Percentiles rank a stretch among this genome's conserved stretches.
Evolutionary conservation across 2,113 vertebrate species (phyloP).

Genomic region (Lagopus muta): DNA sequence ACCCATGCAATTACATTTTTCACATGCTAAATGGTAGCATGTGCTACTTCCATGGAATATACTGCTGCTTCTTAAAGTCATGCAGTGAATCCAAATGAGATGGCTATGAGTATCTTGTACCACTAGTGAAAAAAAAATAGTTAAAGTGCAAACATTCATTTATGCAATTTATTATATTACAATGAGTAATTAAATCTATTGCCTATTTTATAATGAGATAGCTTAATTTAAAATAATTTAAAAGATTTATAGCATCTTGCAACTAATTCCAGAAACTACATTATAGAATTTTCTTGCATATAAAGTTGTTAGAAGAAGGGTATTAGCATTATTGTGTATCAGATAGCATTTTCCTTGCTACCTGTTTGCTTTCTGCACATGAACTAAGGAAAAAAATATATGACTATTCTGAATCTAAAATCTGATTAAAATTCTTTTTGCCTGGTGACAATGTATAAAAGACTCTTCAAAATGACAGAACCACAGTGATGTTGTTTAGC

Average conservation of each 20-base stretch:
- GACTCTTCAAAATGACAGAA: background rate
- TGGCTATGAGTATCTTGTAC: background rate
- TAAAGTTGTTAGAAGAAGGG: background rate
- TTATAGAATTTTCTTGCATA: background rate
- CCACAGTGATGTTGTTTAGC: background rate
- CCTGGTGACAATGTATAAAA: background rate
- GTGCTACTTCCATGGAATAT: background rate
- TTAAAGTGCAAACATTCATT: background rate
- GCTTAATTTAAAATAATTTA: background rate
- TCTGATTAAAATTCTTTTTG: background rate
- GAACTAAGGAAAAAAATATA: background rate
- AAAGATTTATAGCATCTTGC: background rate
- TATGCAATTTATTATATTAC: background rate
- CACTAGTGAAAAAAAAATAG: background rate
- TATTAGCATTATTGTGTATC: background rate
- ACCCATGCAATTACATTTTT: background rate
- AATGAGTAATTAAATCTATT: background rate
- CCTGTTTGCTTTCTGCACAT: background rate
- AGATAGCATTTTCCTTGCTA: background rate
- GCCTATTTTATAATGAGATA: background rate
- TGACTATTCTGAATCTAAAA: background rate
- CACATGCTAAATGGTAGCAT: background rate
- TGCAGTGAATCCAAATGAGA: background rate
- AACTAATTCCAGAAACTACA: background rate
- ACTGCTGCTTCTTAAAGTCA: background rate